These are phyloP conservation scores for Perizoma affinitatum DNA, from an alignment of 2,888 invertebrate species.

Conservation along the genomic window DNA sequence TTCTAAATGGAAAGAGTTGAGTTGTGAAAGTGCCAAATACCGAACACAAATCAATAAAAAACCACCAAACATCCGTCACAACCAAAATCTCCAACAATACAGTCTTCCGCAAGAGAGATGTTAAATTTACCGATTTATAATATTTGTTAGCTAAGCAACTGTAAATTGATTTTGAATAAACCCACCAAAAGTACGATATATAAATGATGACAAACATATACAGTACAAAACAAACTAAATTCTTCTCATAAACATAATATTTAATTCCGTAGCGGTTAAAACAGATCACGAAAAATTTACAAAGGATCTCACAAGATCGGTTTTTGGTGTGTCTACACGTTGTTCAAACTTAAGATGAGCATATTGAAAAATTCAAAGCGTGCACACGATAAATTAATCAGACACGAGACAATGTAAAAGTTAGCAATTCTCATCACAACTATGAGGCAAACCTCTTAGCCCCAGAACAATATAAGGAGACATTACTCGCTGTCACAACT, in stretches of 20 bases:
- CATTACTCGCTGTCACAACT: slow-evolving; percentile 83
- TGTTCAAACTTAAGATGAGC: slow-evolving; percentile 35
- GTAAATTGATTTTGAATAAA: slow-evolving; percentile 38
- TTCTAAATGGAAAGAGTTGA: not conserved
- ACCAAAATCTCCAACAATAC: slow-evolving; percentile 14
- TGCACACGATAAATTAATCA: slow-evolving; percentile 60
- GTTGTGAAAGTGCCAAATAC: no score
- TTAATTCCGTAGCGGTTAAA: no score
- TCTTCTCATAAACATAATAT: no score
- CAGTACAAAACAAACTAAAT: no score
- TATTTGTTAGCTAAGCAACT: slow-evolving; percentile 80
- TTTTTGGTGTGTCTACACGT: no score
- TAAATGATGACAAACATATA: no score
- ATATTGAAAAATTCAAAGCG: slow-evolving; percentile 59
- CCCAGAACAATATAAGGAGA: slow-evolving; percentile 82
- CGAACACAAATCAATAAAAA: no score
- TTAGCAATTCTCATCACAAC: slow-evolving; percentile 78
- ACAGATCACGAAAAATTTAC: no score
- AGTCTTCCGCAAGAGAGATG: slow-evolving; percentile 60
- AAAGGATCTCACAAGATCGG: no score
- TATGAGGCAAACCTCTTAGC: slow-evolving; percentile 79
- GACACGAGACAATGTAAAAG: slow-evolving; percentile 67
- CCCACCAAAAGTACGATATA: no score
- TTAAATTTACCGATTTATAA: slow-evolving; percentile 83
- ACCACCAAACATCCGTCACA: no score